These are phyloP conservation scores for Phymastichus coffea DNA, from an alignment of 1,140 invertebrate species.

Conservation along the genomic window DNA sequence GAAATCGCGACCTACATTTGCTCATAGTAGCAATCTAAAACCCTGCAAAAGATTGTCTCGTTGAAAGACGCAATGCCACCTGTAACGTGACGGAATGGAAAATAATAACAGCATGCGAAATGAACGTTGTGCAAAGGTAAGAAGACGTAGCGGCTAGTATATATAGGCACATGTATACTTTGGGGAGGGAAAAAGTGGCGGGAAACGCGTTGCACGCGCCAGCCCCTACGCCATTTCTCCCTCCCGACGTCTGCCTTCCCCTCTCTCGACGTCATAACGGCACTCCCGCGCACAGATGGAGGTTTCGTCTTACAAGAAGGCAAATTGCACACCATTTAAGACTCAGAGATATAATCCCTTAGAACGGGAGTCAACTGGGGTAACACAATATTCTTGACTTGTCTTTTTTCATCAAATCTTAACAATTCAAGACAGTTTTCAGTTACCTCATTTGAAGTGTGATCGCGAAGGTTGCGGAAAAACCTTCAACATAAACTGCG, in stretches of 20 bases:
- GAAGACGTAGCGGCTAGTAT: not conserved
- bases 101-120: not conserved
- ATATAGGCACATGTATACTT: too few species aligned
- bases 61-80: too few species aligned
- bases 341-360: not conserved
- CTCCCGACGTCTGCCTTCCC: not conserved
- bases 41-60: too few species aligned
- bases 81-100: not conserved
- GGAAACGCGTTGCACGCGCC: slow-evolving; percentile 12
- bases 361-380: not conserved
- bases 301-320: slow-evolving; percentile 12
- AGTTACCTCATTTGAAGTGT: too few species aligned
- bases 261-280: not conserved
- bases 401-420: too few species aligned
- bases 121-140: not conserved
- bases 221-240: not conserved
- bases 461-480: too few species aligned
- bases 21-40: too few species aligned
- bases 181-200: slow-evolving; percentile 20
- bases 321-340: slow-evolving; percentile 15
- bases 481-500: too few species aligned
- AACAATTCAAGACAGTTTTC: too few species aligned
- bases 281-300: not conserved
- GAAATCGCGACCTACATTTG: too few species aligned
- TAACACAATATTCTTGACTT: not conserved